phyloP scores from a whole-genome alignment of 2,797 vertebrate species.

The Rhinatrema bivittatum region DNA sequence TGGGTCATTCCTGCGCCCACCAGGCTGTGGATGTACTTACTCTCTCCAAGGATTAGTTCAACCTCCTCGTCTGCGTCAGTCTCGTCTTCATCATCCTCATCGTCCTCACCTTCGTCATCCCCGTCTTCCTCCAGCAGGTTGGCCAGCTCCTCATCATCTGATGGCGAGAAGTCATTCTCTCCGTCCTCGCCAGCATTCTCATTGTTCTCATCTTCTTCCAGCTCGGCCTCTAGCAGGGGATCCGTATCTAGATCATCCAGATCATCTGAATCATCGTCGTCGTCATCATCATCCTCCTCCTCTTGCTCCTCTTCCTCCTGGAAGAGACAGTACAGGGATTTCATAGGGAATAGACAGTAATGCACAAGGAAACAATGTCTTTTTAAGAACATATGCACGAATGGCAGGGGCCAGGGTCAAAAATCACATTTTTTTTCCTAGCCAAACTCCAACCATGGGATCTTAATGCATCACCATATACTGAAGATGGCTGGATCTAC shows the following conservation, averaged over 20 bases:
- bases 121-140: constrained; percentile 82
- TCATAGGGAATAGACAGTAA: constrained; percentile 11
- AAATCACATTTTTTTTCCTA: too few species aligned
- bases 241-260: constrained; percentile 86
- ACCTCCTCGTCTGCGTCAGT: constrained; percentile 64
- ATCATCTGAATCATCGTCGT: constrained; percentile 87
- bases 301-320: constrained; percentile 89
- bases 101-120: constrained; percentile 82
- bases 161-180: constrained; percentile 89
- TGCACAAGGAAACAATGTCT: too few species aligned
- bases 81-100: constrained; percentile 69
- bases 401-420: too few species aligned
- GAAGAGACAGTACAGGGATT: constrained; percentile 2
- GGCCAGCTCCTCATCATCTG: constrained; percentile 85
- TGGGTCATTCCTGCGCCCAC: too few species aligned
- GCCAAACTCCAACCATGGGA: too few species aligned
- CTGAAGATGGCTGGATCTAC: too few species aligned
- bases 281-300: constrained; percentile 80
- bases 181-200: constrained; percentile 80
- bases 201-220: constrained; percentile 82
- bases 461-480: too few species aligned
- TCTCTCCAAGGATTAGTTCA: constrained; percentile 85
- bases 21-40: too few species aligned
- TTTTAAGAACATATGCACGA: too few species aligned
- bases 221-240: constrained; percentile 79